Base-by-base conservation (phyloP, 92 coral and sea anemone genomes). In the Scolanthus callimorphus region DNA sequence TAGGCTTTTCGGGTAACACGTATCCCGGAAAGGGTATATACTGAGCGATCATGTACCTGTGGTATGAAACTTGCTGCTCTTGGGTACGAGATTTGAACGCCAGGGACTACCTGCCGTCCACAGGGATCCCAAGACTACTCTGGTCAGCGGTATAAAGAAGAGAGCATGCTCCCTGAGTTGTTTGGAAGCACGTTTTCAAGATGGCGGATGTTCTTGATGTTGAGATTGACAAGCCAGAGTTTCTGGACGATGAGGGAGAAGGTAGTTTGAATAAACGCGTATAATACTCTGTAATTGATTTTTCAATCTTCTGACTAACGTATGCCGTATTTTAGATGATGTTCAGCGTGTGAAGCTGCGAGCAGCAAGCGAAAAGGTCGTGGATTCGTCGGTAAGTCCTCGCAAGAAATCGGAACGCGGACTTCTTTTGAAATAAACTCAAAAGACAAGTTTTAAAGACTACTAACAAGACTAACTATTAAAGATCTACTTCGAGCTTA, bases 151-250 rank as follows among this genome's bases (percentile, higher is more conserved):
- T 30, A 21, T 27, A 17, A 17, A 45, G 0, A 3, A 12, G 0
- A 21, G 50, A 12, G 72, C 85, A 86, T 60, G 90, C 95, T 74
- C 65, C 31, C 20, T 29, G 12, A 25, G 13, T 17, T 31, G 31
- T 51, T 8, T 27, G 21, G n/a, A 50, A 67, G 70, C 80, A 67
- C 63, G 57, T 57, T 63, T 28, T 13, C 63, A 92, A 83, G 66
- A 88, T n/a, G n/a, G 96, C 96, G 92, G 98, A 92, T 51, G 98
- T 92, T 38, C 76, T 92, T 17, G 98, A 92, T 24, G 96, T 92
- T 3, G 98, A 88, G 66, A 96, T 88, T 24, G 98, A 87, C 71
- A 84, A 77, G 55, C 82, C 90, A 26, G 98, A 86, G 49, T 88
- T 88, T 67, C 73, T 85, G 13, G 96, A 92, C 20, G 96, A 81